phyloP scores from a whole-genome alignment of 23 tunicate genomes.

The Phallusia fumigata region DNA sequence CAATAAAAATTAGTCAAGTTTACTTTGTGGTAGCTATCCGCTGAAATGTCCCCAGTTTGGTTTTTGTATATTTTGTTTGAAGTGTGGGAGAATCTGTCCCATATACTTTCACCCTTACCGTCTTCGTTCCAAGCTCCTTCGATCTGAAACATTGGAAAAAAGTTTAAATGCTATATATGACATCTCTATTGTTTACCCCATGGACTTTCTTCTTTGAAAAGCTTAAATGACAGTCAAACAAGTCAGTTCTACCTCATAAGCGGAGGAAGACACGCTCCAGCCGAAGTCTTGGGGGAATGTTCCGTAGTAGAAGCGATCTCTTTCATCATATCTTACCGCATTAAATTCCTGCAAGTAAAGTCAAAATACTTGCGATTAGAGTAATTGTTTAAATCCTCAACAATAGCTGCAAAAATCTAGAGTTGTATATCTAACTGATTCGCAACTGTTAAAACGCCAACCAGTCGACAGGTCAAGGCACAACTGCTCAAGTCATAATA shows the following conservation, averaged over 20 bases:
- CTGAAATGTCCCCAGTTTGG: constrained; percentile 90
- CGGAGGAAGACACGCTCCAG: constrained; percentile 90
- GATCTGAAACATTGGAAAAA: constrained; percentile 18
- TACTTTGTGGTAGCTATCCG: constrained; percentile 91
- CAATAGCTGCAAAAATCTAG: too few species aligned
- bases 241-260: constrained; percentile 75
- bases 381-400: too few species aligned
- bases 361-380: too few species aligned
- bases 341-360: constrained; percentile 85
- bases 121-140: constrained; percentile 96
- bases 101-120: constrained; percentile 84
- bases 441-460: too few species aligned
- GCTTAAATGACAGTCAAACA: too few species aligned
- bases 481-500: too few species aligned
- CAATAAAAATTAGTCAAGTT: not conserved
- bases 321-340: constrained; percentile 28
- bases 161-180: too few species aligned
- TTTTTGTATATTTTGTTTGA: constrained; percentile 74
- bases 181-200: not conserved
- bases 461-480: too few species aligned
- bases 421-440: too few species aligned
- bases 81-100: constrained; percentile 89
- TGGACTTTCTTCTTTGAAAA: too few species aligned
- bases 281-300: constrained; percentile 79
- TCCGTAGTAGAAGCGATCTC: constrained; percentile 71